Base-by-base conservation (phyloP, 2,888 invertebrate species). In the Thereva nobilitata region DNA sequence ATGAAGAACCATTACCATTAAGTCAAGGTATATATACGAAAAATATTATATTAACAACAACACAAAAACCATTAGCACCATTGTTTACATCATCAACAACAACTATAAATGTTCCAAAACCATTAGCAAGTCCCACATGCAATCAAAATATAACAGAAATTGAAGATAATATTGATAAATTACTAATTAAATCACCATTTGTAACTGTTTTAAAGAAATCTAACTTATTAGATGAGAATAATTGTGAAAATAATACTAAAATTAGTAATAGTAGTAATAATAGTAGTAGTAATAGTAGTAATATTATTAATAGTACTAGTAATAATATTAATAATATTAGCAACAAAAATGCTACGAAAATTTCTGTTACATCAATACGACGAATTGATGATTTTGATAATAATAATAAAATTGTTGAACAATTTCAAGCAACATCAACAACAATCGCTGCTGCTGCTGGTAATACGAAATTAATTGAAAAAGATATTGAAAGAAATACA, bases 151-250 rank as follows among this genome's bases (percentile, higher is more conserved):
- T 77, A 37, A 74, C 75, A 1, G 78, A 80, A 69, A 77, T 79
- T 5, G 80, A 81, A 67, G 76, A 78, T 55, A 80, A 77, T 50
- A 79, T 78, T 8, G 81, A 80, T 64, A 71, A 77, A 70, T 10
- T 23, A 23, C 73, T 73, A 2, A 77, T 78, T 4, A 80, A 78
- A 64, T 78, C 80, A 3, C 79, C 81, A 23, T 74, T 78, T 71
- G 76, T 80, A 0, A 79, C 75, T 63, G 75, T 80, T 0, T 68
- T 80, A 4, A 72, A 79, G 9, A 80, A 78, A 57, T 76, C 79
- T 0, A 72, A 74, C 5, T 73, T 41, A 86, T 54, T 85, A 85
- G 76, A 83, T 82, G 72, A 85, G 85, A 74, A 70, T 74, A 52
- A 84, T 83, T 71, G 75, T 75, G 80, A 78, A 74, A 80, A 83